phyloP scores from a whole-genome alignment of 1,140 invertebrate genomes.

The Eriocheir sinensis region DNA sequence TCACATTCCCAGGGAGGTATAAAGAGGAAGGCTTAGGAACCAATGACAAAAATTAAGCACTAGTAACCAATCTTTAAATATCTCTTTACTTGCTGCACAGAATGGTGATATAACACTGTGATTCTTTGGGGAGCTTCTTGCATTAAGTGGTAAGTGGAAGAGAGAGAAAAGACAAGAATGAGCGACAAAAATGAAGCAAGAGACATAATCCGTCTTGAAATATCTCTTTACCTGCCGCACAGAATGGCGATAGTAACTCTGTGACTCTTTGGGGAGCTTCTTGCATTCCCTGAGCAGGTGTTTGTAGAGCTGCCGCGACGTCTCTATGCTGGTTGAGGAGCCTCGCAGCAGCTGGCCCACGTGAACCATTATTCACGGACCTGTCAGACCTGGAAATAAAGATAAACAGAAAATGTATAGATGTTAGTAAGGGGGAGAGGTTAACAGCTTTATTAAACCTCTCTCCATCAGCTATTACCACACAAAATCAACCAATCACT shows the following conservation, averaged over 20 bases:
- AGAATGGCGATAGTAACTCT: conserved; percentile 57
- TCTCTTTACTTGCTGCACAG: conserved; percentile 48
- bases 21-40: not conserved
- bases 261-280: conserved; percentile 56
- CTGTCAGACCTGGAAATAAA: not conserved
- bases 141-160: not conserved
- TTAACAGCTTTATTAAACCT: too few relatives aligned
- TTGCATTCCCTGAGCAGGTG: conserved; percentile 64
- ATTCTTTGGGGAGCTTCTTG: not conserved
- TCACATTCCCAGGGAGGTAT: not conserved
- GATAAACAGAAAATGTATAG: not conserved
- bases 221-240: conserved; percentile 57
- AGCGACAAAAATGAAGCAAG: not conserved
- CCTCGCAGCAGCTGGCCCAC: not conserved
- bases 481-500: too few relatives aligned
- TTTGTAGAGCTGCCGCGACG: conserved; percentile 61
- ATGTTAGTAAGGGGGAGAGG: too few relatives aligned
- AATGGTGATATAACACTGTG: conserved; percentile 58
- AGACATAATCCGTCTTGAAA: not conserved
- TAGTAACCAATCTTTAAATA: not conserved
- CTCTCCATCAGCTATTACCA: too few relatives aligned
- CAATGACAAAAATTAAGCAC: not conserved
- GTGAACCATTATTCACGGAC: not conserved
- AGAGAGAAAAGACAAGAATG: not conserved
- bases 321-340: conserved; percentile 29